phyloP scores from a whole-genome alignment of 2,888 invertebrate genomes.

The Melolontha melolontha region DNA sequence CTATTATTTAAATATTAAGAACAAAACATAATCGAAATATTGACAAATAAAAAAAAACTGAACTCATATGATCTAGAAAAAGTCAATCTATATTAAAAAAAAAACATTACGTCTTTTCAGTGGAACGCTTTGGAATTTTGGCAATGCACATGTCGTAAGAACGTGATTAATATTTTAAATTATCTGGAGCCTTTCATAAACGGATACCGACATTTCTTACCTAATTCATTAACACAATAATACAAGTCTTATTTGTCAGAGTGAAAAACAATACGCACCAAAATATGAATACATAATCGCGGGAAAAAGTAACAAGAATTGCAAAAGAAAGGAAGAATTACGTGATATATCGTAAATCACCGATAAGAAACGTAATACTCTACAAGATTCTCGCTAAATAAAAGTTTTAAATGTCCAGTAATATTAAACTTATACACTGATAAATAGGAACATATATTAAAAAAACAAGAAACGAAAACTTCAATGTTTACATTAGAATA shows the following conservation, averaged over 20 bases:
- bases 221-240: slow-evolving; percentile 1
- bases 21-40: too few relatives aligned
- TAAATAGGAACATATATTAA: too few relatives aligned
- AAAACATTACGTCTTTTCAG: neutral
- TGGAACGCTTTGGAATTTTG: too few relatives aligned
- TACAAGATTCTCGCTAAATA: too few relatives aligned
- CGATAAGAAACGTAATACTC: neutral
- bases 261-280: neutral
- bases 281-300: neutral
- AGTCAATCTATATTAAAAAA: neutral
- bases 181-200: neutral
- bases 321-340: neutral
- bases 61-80: too few relatives aligned
- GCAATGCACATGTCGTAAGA: neutral
- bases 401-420: too few relatives aligned
- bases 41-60: too few relatives aligned
- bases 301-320: neutral
- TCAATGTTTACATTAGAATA: slow-evolving; percentile 19
- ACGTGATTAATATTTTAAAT: slow-evolving; percentile 3
- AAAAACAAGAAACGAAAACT: slow-evolving; percentile 8
- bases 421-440: neutral
- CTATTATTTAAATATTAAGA: too few relatives aligned
- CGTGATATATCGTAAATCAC: neutral
- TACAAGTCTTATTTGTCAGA: neutral
- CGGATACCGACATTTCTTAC: slow-evolving; percentile 2